phyloP scores from a whole-genome alignment of 2,797 vertebrate species.

The Urophycis tenuis region DNA sequence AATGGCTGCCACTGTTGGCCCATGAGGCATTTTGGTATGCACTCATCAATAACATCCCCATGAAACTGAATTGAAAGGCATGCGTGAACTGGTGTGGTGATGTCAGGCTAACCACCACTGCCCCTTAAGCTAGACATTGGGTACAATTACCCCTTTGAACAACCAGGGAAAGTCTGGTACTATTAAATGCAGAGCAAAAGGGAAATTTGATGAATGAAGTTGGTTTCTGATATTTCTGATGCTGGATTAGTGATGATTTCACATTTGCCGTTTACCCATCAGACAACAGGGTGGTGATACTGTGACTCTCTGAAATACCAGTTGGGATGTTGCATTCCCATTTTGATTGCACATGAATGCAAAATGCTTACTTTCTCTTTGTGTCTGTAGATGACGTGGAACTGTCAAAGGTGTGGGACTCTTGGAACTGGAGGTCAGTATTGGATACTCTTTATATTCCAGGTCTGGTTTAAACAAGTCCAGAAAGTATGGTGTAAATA shows the following conservation, averaged over 20 bases:
- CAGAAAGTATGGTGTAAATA: neutral
- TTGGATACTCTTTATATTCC: neutral
- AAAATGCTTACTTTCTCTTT: neutral
- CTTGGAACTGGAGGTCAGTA: neutral
- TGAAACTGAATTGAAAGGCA: too few relatives aligned
- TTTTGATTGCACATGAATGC: neutral
- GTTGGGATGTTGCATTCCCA: neutral
- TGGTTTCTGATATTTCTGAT: neutral
- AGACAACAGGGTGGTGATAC: constrained; percentile 72
- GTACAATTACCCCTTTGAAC: too few relatives aligned
- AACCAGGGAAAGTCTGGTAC: too few relatives aligned
- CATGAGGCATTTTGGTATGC: too few relatives aligned
- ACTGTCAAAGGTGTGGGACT: neutral
- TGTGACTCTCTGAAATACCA: constrained; percentile 42
- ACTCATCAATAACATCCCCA: too few relatives aligned
- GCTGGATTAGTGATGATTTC: constrained; percentile 50
- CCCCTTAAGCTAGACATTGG: too few relatives aligned
- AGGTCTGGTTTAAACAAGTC: neutral
- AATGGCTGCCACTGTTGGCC: too few relatives aligned
- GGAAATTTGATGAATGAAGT: too few relatives aligned
- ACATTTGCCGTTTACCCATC: constrained; percentile 77
- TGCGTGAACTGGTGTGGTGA: too few relatives aligned
- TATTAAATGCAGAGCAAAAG: too few relatives aligned
- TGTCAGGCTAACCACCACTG: too few relatives aligned
- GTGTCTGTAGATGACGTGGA: neutral